These are phyloP conservation scores for Drosophila mercatorum DNA, from an alignment of 2,888 invertebrate genomes.

Conservation along the genomic window DNA sequence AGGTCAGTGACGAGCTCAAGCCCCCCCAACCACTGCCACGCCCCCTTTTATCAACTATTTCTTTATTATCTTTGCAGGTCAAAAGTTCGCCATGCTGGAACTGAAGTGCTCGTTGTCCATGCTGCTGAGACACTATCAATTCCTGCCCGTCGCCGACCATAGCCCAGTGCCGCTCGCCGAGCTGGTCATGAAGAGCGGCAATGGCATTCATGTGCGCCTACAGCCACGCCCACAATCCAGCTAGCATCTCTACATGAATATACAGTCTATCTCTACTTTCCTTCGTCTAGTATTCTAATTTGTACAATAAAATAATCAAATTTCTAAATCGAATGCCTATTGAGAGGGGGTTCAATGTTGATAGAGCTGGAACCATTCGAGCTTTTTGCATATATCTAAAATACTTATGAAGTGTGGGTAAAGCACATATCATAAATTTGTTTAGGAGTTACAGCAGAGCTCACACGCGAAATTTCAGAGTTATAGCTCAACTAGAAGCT, in stretches of 20 bases:
- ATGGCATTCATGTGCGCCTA: conserved; percentile 81
- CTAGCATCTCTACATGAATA: neutral
- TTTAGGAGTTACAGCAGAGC: too few relatives aligned
- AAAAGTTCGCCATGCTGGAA: conserved; percentile 84
- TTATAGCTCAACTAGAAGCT: too few relatives aligned
- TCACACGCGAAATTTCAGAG: too few relatives aligned
- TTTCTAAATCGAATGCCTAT: neutral
- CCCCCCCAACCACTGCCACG: neutral
- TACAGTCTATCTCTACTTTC: neutral
- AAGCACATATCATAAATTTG: neutral
- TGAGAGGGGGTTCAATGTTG: neutral
- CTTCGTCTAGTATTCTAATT: neutral
- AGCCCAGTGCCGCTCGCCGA: conserved; percentile 77
- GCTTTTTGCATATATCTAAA: neutral
- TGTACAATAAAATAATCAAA: conserved; percentile 1
- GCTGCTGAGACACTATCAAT: conserved; percentile 80
- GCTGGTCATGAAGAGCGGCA: conserved; percentile 82
- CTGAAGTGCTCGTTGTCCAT: conserved; percentile 80
- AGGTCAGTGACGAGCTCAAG: conserved; percentile 51
- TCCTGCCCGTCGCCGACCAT: conserved; percentile 78
- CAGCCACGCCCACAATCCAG: conserved; percentile 51
- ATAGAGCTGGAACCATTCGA: neutral
- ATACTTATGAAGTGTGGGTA: neutral
- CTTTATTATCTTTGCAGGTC: conserved; percentile 66
- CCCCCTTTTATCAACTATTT: neutral